phyloP scores from a whole-genome alignment of 2,888 invertebrate genomes.

The Campoletis raptor region DNA sequence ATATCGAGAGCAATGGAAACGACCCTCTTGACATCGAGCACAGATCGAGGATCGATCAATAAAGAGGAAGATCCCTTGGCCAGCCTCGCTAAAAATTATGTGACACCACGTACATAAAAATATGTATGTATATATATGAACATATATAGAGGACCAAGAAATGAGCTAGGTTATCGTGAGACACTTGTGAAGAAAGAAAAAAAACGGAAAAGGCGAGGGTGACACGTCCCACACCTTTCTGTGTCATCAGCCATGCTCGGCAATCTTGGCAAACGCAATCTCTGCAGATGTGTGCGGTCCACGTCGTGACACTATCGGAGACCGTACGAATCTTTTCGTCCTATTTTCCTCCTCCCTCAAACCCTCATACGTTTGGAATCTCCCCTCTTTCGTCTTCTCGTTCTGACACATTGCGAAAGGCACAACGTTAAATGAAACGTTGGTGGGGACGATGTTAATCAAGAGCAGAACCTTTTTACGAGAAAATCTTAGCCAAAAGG shows the following conservation, averaged over 20 bases:
- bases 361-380: constrained; percentile 27
- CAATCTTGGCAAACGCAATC: constrained; percentile 63
- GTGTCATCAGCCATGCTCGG: constrained; percentile 47
- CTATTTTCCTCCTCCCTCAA: constrained; percentile 37
- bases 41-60: constrained; percentile 56
- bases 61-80: constrained; percentile 46
- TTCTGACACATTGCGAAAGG: constrained; percentile 46
- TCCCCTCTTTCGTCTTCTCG: constrained; percentile 5
- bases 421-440: constrained; percentile 66
- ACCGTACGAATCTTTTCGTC: constrained; percentile 32
- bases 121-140: not conserved
- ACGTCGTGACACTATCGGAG: constrained; percentile 36
- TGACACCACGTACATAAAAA: not conserved
- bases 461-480: constrained; percentile 76
- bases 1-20: constrained; percentile 65
- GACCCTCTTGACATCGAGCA: constrained; percentile 41
- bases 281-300: constrained; percentile 32
- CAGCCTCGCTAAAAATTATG: constrained; percentile 35
- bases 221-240: constrained; percentile 53
- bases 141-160: constrained; percentile 31
- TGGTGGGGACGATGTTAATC: constrained; percentile 73
- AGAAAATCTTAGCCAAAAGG: constrained; percentile 64
- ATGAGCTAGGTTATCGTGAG: constrained; percentile 46
- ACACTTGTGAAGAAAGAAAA: constrained; percentile 28
- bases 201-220: constrained; percentile 40